Evolutionary conservation across 2,888 invertebrate species (phyloP), one percentile per base, ranked within the genome.

Genomic region (Rhyacophila evoluta): DNA sequence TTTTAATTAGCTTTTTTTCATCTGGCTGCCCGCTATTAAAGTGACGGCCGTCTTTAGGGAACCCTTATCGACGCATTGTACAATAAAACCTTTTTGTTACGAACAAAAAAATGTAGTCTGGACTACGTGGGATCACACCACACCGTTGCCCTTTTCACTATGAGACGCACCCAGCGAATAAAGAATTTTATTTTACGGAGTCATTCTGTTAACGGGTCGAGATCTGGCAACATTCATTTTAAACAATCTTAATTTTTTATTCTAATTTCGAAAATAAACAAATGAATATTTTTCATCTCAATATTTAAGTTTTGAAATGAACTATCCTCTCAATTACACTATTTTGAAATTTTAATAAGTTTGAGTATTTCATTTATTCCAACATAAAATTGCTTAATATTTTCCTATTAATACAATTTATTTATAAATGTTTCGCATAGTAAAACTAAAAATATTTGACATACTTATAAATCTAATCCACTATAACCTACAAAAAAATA

Each of bases 141-240:
- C 10, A 55, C 55, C 55, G 19, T 55, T 55, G 19, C 55, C 55
- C 55, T 55, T 55, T 55, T 55, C 55, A 19, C 55, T 19, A 19
- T 10, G 55, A 15, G 55, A 55, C 55, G 55, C 55, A 19, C 55
- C 55, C 55, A 55, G 55, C 8, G 55, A 55, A 55, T 55, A 55
- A 55, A 55, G 55, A 55, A 55, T 55, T 55, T 55, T 55, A 55
- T 55, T 55, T 55, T 55, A 55, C 55, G 19, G 15, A 55, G 55
- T 55, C 55, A 55, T 19, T 55, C 15, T 55, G 25, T 55, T 55
- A 55, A 55, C 55, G 2, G 55, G 1, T 25, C 19, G 19, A 55
- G 55, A 4, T 8, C 25, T 55, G 55, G 55, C 55, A 55, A 55
- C 55, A 55, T 55, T 19, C 19, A 10, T 8, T 55, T 55, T 0